Base-by-base conservation (phyloP, 2,113 vertebrate genomes). In the Forbesichthys agassizii region DNA sequence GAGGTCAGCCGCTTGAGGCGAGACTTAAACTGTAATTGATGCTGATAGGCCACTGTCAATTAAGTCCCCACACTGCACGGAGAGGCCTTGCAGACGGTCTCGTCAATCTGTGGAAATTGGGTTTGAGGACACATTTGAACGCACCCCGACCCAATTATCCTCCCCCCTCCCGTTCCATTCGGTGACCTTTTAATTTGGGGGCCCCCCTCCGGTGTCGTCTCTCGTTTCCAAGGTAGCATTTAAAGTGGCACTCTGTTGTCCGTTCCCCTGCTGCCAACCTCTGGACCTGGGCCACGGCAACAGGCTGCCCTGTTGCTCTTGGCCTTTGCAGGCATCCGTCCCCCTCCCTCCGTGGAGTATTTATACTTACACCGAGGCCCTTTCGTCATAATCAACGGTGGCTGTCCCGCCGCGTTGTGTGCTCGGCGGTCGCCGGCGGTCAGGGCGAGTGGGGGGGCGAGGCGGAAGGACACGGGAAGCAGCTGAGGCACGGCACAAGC, bases 1-100 rank as follows among this genome's bases (percentile, higher is more conserved):
- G 88, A 80, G 91, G 90, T 91, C 91, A 91, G 12, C 81, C 69
- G 83, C 75, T 90, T 88, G 85, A 61, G 79, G 75, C 79, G 80
- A 75, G 73, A 81, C 73, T 81, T 87, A 75, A 86, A 84, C 58
- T 78, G 83, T 88, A 88, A 92, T 80, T 61, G 81, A 88, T 13
- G 60, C 82, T 64, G 67, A 82, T 77, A 65, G 75, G 56, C 79
- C 71, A 54, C 56, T 79, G 74, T 78, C 66, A 80, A 66, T 71
- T 11, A 78, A 84, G 55, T 80, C 18, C 71, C 82, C 61, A 8
- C 12, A 64, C 4, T 59, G 14, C 12, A 55, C 16, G 48, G 11
- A 9, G 0, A 14, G 27, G 0, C 13, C 11, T 42, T 48, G 13
- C 52, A 3, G 52, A 61, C 5, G 42, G 11, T 57, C 53, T 61